Evolutionary conservation across 2,888 invertebrate species (phyloP).

Genomic region (Acanthosoma haemorrhoidale): DNA sequence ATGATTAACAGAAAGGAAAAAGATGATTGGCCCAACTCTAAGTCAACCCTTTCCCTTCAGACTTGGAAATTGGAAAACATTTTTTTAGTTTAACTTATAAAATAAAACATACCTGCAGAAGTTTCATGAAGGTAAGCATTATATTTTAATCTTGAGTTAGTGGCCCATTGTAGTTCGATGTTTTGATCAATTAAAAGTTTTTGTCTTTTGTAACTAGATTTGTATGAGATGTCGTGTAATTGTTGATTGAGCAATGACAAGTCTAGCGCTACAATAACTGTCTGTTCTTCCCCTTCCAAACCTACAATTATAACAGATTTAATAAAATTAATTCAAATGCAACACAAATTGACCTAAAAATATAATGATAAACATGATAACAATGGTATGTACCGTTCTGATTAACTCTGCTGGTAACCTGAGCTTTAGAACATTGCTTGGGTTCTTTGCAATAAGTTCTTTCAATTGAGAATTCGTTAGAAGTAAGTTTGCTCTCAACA

Average conservation of each 20-base stretch:
- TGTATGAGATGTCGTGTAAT: slow-evolving; percentile 58
- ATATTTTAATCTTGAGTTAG: slow-evolving; percentile 64
- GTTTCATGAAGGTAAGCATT: slow-evolving; percentile 58
- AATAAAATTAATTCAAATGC: no score
- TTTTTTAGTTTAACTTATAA: no score
- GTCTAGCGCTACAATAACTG: slow-evolving; percentile 23
- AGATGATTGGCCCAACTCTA: no score
- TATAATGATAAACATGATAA: no score
- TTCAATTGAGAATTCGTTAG: slow-evolving; percentile 31
- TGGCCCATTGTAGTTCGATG: slow-evolving; percentile 65
- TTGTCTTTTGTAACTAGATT: slow-evolving; percentile 49
- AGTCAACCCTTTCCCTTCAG: no score
- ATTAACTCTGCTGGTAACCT: slow-evolving; percentile 46
- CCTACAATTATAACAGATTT: slow-evolving; percentile 11
- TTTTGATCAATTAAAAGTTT: slow-evolving; percentile 56
- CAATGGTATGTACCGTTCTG: background rate
- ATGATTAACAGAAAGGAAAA: no score
- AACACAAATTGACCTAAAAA: background rate
- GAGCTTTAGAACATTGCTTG: slow-evolving; percentile 42
- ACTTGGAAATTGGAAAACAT: no score
- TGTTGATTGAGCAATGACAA: slow-evolving; percentile 31
- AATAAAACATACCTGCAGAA: slow-evolving; percentile 3
- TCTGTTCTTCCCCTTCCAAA: slow-evolving; percentile 30
- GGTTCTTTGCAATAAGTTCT: slow-evolving; percentile 33
- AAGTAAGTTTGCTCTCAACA: slow-evolving; percentile 22